Evolutionary conservation across 1,140 invertebrate genomes (phyloP).

Genomic region (Anadara kagoshimensis): DNA sequence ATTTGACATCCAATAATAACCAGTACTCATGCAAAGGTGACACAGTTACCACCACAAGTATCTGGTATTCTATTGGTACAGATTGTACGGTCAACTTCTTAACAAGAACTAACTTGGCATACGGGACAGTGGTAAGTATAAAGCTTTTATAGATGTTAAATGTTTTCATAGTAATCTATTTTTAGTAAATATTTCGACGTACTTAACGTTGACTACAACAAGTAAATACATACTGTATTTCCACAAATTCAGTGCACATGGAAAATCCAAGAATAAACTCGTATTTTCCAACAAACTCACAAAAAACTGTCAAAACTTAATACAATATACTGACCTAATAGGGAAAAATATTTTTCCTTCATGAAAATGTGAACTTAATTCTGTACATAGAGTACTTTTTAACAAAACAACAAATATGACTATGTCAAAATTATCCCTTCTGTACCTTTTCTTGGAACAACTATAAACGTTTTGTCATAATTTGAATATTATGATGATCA

Average conservation of each 20-base stretch:
- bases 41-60: constrained; percentile 12
- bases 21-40: constrained; percentile 16
- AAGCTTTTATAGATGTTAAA: not conserved
- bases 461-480: no score
- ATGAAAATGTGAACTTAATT: not conserved
- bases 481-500: no score
- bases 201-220: not conserved
- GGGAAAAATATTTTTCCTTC: not conserved
- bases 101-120: constrained; percentile 16
- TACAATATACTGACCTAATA: no score
- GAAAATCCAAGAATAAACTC: no score
- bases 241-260: no score
- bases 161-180: no score
- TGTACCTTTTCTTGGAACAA: no score
- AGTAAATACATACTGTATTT: not conserved
- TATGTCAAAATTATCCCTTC: no score
- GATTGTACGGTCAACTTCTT: constrained; percentile 30
- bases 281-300: no score
- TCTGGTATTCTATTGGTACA: constrained; percentile 25
- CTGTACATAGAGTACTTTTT: no score
- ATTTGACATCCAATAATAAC: constrained; percentile 26
- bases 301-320: no score
- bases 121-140: constrained; percentile 23
- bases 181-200: not conserved
- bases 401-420: no score